Percentiles rank a stretch among this genome's conserved stretches.
Conservation (phyloP, 2,797 vertebrate species). For the Xyrichtys novacula region DNA sequence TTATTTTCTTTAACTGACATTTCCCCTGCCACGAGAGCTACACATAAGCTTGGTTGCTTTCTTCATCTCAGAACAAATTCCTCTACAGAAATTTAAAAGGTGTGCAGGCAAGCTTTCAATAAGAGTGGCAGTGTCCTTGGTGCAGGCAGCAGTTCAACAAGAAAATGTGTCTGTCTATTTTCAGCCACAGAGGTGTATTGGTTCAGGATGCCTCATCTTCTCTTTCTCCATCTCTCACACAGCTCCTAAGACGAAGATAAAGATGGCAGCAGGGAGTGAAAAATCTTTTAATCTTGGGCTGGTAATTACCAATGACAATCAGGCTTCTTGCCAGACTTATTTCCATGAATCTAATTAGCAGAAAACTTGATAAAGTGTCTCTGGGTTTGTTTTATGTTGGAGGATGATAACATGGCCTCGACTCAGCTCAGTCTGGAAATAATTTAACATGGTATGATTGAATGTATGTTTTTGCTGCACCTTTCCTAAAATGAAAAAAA, state of each 20-base stretch:
- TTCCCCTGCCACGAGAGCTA: not conserved
- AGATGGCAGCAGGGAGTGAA: slow-evolving; percentile 62
- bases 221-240: not conserved
- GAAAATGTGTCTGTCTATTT: not conserved
- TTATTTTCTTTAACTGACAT: too few relatives aligned
- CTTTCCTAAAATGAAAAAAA: too few relatives aligned
- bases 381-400: slow-evolving; percentile 41
- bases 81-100: not conserved
- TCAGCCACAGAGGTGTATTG: not conserved
- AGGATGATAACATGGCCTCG: slow-evolving; percentile 27
- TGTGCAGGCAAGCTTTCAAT: not conserved
- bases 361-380: slow-evolving; percentile 85
- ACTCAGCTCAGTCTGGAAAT: not conserved
- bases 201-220: not conserved
- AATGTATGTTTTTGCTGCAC: too few relatives aligned
- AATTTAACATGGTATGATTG: not conserved
- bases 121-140: not conserved
- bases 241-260: slow-evolving; percentile 24
- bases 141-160: not conserved
- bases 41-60: not conserved
- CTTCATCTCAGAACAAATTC: not conserved
- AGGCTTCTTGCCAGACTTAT: slow-evolving; percentile 85
- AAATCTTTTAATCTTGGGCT: slow-evolving; percentile 84
- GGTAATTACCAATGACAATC: slow-evolving; percentile 88
- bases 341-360: slow-evolving; percentile 89